Evolutionary conservation across 2,113 vertebrate species (phyloP), one percentile per base, ranked within the genome.

Genomic region (Rallus limicola): DNA sequence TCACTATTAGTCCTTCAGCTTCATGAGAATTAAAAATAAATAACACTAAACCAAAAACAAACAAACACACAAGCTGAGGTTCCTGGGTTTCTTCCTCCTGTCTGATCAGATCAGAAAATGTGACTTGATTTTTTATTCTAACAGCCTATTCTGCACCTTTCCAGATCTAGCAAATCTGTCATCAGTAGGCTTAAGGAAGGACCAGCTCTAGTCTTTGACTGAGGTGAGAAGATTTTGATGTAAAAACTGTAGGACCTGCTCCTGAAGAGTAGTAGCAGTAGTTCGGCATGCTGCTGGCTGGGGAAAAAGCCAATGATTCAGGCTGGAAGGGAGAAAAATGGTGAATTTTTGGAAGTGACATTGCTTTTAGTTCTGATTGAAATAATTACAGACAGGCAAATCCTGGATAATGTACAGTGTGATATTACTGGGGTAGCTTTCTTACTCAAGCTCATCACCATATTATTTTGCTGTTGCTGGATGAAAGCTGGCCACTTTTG

Each of bases 11-110:
- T 76, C 77, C 80, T 95, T 87, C 72, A 70, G 64, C 46, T 93
- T 95, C 65, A 89, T 46, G 63, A 95, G 77, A 90, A 91, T 40
- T n/a, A 96, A 97, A 95, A 93, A 86, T 53, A 95, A 92, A 83
- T 83, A 96, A 69, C 56, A 79, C 52, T 81, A 86, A 95, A 75
- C 36, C 38, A 70, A 84, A 97, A 96, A 88, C 80, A 97, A 96
- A 77, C 80, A 93, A 92, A 93, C 80, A 92, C 94, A 87, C 16
- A 92, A 91, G 62, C 71, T 79, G 83, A 86, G 19, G 24, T 82
- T 90, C 80, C 69, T 88, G 74, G 25, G 36, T 78, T 92, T 92
- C 70, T 95, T 92, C 69, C 74, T 94, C 64, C 77, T 94, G 88
- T 87, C 87, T 76, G 76, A 86, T 72, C 93, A 69, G n/a, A 84